Base-by-base conservation (phyloP, 2,888 invertebrate genomes). In the Agrochola litura region DNA sequence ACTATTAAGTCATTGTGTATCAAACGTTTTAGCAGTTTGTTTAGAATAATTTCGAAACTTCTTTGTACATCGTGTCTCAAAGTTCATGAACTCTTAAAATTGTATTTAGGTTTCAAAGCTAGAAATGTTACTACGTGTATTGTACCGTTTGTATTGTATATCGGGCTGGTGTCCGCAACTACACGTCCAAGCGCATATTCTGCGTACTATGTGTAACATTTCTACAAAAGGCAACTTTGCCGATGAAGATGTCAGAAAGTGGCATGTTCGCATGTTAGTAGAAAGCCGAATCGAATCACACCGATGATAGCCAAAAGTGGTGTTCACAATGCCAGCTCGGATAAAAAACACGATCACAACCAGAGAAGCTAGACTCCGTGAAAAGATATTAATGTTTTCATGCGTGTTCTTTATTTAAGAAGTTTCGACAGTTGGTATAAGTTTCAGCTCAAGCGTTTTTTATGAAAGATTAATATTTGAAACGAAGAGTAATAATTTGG, bases 211-310 rank as follows among this genome's bases (percentile, higher is more conserved):
- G 30, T 37, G 22, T 49, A 49, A 54, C 30, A 30, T 56, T 73
- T 43, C 19, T 46, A 60, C 60, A 64, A 68, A 61, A 68, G 46
- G 54, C 22, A 70, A 67, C 49, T 67, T 79, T 61, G 19, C 43
- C 54, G 54, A 74, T 65, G 37, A 56, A 52, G 43, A 75, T 68
- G 68, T 75, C 61, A 72, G 71, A 65, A 72, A 74, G 30, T 84
- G 58, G 19, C 16, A 16, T 16, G 6, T 49, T 8, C 52, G 6
- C 16, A 69, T 54, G 65, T 66, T 58, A 69, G 77, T 67, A 22
- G 64, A 41, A 56, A 43, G 37, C 22, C 10, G 22, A 78, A 75
- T 68, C 37, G 30, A 66, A 65, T 66, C 37, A 69, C 41, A 54
- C 56, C 22, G 19, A 16, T 66, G 10, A 63, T 64, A 67, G 64